Evolutionary conservation across 2,888 invertebrate genomes (phyloP).

Genomic region (Euzophera pinguis): DNA sequence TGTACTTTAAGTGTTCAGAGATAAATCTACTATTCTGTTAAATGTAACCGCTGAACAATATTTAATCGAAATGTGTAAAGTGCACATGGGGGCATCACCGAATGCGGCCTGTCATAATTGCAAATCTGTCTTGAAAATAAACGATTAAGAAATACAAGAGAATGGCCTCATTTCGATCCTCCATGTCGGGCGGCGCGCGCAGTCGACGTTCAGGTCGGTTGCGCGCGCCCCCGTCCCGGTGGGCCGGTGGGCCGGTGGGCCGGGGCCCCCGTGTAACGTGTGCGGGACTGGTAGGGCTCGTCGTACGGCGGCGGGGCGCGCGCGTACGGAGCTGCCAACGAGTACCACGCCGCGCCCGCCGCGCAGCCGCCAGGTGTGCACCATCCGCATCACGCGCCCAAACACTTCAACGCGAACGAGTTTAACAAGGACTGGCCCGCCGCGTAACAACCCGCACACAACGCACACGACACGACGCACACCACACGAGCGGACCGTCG

Average conservation of each 20-base stretch:
- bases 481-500: constrained; percentile 4
- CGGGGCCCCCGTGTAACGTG: constrained; percentile 23
- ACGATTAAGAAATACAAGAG: no score
- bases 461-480: constrained; percentile 9
- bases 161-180: constrained; percentile 39
- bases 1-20: constrained; percentile 80
- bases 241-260: not conserved
- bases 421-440: constrained; percentile 80
- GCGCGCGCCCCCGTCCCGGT: not conserved
- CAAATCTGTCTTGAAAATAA: no score
- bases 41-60: constrained; percentile 61
- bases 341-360: constrained; percentile 67
- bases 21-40: constrained; percentile 66
- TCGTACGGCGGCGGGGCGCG: constrained; percentile 76
- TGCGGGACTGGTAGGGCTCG: constrained; percentile 60
- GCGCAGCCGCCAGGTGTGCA: constrained; percentile 75
- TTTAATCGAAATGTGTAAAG: constrained; percentile 47
- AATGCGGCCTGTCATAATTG: constrained; percentile 42
- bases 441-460: constrained; percentile 46
- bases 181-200: constrained; percentile 43
- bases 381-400: constrained; percentile 78
- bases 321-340: constrained; percentile 57
- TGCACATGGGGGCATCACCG: constrained; percentile 44
- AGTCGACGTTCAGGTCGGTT: not conserved
- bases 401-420: constrained; percentile 76